Evolutionary conservation across 2,113 vertebrate genomes (phyloP), one percentile per base, ranked within the genome.

Genomic region (Electrona antarctica): DNA sequence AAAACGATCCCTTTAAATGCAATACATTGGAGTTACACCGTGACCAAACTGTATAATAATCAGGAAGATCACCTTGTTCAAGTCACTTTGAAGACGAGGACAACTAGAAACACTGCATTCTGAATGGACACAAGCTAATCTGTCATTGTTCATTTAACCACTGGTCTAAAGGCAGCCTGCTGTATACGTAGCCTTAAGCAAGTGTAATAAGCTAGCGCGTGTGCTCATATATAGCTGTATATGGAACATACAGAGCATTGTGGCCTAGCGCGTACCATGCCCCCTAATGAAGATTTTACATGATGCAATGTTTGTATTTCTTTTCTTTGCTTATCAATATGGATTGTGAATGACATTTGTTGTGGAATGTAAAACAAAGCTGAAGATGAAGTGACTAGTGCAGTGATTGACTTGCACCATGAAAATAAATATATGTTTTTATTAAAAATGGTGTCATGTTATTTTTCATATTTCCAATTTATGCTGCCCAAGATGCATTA

Each of bases 371-470:
- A 81, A 60, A 47, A 41, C 1, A 41, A 51, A 69, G 57, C 64
- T 74, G 68, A 78, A 81, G 75, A 79, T 77, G 61, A 84, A 76
- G 65, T 80, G 78, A 88, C 67, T 13, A 68, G 73, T 87, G 79
- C 78, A 80, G 79, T 79, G 74, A 76, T 55, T 76, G 49, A 71
- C 13, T 76, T 79, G 79, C 78, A 76, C 65, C 67, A 77, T 78
- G 49, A 76, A 78, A 86, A 85, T 85, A 86, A 88, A 29, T 86
- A 52, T 83, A 78, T 82, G 71, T 41, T 75, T 86, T 85, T 76
- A 81, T 73, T 78, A 65, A 51, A 85, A 67, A 64, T 11, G 14
- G 6, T 77, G 71, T 74, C 14, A 5, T 56, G 55, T 60, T 60
- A 7, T 60, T 76, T 14, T 70, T 41, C 33, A 41, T 41, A 41